Conservation (phyloP, 2,797 vertebrate genomes). For the Carcharodon carcharias region DNA sequence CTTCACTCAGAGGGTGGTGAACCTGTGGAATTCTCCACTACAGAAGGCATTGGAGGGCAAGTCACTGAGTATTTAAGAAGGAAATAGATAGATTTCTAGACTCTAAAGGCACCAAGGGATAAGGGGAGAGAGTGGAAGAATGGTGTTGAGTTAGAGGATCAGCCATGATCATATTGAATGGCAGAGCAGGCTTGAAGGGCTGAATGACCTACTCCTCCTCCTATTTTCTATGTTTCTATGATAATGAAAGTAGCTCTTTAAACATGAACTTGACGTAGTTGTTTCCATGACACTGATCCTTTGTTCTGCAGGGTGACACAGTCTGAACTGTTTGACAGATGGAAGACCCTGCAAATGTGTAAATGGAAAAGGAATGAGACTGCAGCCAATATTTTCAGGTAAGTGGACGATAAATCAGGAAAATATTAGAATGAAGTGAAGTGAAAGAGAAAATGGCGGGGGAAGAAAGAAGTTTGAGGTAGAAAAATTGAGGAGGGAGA, state of each 20-base stretch:
- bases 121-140: too few species aligned
- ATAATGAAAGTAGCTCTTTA: neutral
- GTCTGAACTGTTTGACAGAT: conserved; percentile 89
- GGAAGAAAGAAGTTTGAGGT: neutral
- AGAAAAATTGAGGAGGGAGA: neutral
- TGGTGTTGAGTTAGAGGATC: too few species aligned
- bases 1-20: too few species aligned
- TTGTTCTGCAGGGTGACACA: conserved; percentile 79
- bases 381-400: conserved; percentile 87
- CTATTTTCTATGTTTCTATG: too few species aligned
- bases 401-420: conserved; percentile 43
- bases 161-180: too few species aligned
- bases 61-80: too few species aligned
- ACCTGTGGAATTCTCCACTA: too few species aligned
- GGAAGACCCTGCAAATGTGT: conserved; percentile 89
- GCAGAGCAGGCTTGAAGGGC: too few species aligned
- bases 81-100: too few species aligned
- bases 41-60: too few species aligned
- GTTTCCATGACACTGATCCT: neutral
- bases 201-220: too few species aligned
- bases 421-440: conserved; percentile 22
- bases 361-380: conserved; percentile 85
- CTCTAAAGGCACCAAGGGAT: too few species aligned
- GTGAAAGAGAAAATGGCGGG: neutral
- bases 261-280: neutral